Conservation (phyloP, 1,140 invertebrate species). For the Ctenoplectra terminalis region DNA sequence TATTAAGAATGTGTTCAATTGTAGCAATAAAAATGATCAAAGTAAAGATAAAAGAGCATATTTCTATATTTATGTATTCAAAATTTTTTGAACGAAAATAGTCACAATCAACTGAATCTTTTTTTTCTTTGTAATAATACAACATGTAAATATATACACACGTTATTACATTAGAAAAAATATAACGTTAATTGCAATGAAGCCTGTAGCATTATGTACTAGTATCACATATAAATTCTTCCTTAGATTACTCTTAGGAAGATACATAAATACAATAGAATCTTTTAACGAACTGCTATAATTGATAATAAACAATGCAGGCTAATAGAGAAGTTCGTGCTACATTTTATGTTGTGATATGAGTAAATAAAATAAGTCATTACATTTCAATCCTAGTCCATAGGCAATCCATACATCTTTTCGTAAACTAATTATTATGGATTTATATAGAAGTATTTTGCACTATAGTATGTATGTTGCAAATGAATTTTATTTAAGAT, state of each 20-base stretch:
- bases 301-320: conserved; percentile 46
- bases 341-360: conserved; percentile 51
- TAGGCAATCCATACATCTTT: conserved; percentile 33
- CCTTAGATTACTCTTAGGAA: conserved; percentile 45
- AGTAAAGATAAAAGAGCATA: conserved; percentile 33
- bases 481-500: conserved; percentile 3
- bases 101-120: conserved; percentile 66
- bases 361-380: conserved; percentile 16
- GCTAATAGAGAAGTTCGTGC: conserved; percentile 60
- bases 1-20: conserved; percentile 57
- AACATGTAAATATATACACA: conserved; percentile 65
- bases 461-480: neutral
- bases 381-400: conserved; percentile 29
- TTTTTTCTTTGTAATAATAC: conserved; percentile 47
- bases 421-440: conserved; percentile 18
- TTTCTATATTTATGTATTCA: conserved; percentile 53
- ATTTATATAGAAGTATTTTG: conserved; percentile 10
- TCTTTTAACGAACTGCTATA: conserved; percentile 41
- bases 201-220: conserved; percentile 46
- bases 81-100: conserved; percentile 53
- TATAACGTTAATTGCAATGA: conserved; percentile 46
- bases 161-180: conserved; percentile 54
- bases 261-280: conserved; percentile 39
- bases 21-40: conserved; percentile 35
- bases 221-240: conserved; percentile 58